Percentiles rank a stretch among this genome's conserved stretches.
Evolutionary conservation across 2,888 invertebrate species (phyloP).

Genomic region (Acanthacorydalis orientalis): DNA sequence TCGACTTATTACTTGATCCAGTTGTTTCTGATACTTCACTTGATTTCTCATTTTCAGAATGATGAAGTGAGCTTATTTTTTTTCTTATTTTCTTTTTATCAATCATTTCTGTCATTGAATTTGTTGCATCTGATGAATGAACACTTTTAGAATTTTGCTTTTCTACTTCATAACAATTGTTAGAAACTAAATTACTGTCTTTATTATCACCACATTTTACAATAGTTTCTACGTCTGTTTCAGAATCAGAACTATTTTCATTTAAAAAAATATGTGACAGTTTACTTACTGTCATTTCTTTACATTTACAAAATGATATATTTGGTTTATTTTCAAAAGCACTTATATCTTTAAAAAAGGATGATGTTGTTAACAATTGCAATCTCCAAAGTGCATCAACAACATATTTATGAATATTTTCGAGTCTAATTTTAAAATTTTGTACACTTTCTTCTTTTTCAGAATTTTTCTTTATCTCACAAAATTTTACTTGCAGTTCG

Average conservation of each 20-base stretch:
- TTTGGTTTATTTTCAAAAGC: slow-evolving; percentile 18
- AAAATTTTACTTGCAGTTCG: slow-evolving; percentile 26
- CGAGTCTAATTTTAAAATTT: slow-evolving; percentile 12
- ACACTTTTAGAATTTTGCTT: neutral
- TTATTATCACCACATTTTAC: slow-evolving; percentile 24
- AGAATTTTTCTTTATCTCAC: slow-evolving; percentile 20
- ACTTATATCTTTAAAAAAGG: slow-evolving; percentile 30
- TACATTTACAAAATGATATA: slow-evolving; percentile 15
- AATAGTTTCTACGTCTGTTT: slow-evolving; percentile 27
- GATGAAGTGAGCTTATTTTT: neutral
- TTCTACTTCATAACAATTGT: neutral
- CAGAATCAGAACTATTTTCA: slow-evolving; percentile 20
- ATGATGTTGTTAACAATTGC: slow-evolving; percentile 43
- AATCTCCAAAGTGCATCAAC: slow-evolving; percentile 57
- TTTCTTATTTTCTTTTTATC: neutral
- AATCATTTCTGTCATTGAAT: neutral
- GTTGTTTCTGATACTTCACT: slow-evolving; percentile 5
- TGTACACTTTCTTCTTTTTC: neutral
- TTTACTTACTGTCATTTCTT: slow-evolving; percentile 10
- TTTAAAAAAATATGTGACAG: slow-evolving; percentile 13
- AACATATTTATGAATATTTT: slow-evolving; percentile 26
- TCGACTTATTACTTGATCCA: slow-evolving; percentile 9
- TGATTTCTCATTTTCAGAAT: slow-evolving; percentile 3
- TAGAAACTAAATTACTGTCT: neutral
- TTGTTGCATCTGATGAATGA: neutral